Evolutionary conservation across 2,888 invertebrate species (phyloP).

Genomic region (Perithous albicinctus): DNA sequence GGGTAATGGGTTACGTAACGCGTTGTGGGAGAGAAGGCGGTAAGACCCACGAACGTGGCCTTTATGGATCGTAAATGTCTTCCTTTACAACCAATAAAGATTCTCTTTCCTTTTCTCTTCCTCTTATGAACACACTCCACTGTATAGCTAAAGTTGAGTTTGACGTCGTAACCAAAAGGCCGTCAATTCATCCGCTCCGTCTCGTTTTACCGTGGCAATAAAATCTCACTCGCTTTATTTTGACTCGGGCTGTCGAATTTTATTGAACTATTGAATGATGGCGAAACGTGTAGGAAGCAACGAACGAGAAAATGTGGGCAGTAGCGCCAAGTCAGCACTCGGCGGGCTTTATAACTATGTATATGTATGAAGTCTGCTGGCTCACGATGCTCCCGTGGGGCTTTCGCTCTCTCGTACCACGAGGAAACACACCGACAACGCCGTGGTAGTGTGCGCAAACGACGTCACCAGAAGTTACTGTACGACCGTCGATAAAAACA

Average conservation of each 20-base stretch:
- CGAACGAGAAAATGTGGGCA: constrained; percentile 72
- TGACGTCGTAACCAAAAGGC: constrained; percentile 64
- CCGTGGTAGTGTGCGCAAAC: constrained; percentile 33
- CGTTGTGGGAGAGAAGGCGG: constrained; percentile 73
- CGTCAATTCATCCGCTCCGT: constrained; percentile 75
- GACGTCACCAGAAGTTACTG: constrained; percentile 62
- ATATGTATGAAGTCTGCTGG: constrained; percentile 14
- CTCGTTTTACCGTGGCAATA: constrained; percentile 69
- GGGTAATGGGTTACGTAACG: constrained; percentile 76
- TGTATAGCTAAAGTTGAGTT: constrained; percentile 66
- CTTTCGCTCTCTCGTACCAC: neutral
- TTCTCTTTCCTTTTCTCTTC: constrained; percentile 74
- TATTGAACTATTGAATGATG: constrained; percentile 76
- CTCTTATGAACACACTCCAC: constrained; percentile 45
- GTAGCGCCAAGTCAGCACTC: constrained; percentile 67
- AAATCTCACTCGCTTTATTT: constrained; percentile 76
- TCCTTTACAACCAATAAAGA: constrained; percentile 85
- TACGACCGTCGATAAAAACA: constrained; percentile 82
- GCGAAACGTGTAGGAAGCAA: constrained; percentile 67
- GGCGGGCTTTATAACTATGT: constrained; percentile 21
- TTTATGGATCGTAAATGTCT: constrained; percentile 85
- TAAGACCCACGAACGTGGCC: constrained; percentile 78
- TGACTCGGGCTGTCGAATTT: constrained; percentile 70
- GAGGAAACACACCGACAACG: constrained; percentile 31
- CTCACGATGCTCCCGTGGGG: constrained; percentile 37